Conservation (phyloP, 2,113 vertebrate species). For the Sapayoa aenigma region DNA sequence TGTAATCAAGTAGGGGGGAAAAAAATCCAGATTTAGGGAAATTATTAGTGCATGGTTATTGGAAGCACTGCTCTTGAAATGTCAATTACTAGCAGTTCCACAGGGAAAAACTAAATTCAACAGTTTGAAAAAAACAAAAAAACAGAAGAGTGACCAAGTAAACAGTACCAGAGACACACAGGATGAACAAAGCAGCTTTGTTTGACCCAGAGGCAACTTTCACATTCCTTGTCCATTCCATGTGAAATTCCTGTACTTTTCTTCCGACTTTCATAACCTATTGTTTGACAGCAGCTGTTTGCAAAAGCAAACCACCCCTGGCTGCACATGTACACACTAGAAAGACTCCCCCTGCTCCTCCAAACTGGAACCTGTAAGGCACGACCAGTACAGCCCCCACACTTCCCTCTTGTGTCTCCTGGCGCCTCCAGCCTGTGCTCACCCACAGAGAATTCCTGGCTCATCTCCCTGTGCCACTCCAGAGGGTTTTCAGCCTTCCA, state of each 20-base stretch:
- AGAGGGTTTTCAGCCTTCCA: background rate
- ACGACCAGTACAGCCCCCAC: background rate
- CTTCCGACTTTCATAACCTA: background rate
- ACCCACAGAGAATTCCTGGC: background rate
- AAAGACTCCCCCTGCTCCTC: background rate
- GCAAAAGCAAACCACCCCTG: background rate
- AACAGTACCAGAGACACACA: background rate
- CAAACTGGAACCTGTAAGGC: background rate
- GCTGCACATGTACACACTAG: background rate
- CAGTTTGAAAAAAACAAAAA: background rate
- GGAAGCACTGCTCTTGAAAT: constrained; percentile 47
- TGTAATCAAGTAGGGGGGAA: constrained; percentile 66
- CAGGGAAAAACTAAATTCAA: background rate
- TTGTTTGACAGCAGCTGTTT: background rate
- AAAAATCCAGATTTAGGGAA: constrained; percentile 39
- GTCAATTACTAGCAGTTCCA: constrained; percentile 26
- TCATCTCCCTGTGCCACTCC: background rate
- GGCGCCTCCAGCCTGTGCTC: background rate
- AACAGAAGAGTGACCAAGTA: background rate
- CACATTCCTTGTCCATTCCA: background rate
- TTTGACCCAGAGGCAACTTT: background rate
- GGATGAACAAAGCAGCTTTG: background rate
- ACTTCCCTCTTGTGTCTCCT: background rate
- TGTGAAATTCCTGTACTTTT: background rate
- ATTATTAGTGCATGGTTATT: constrained; percentile 69